These are phyloP conservation scores for Premnoplex brunnescens DNA, from an alignment of 2,797 vertebrate species.

Conservation along the genomic window DNA sequence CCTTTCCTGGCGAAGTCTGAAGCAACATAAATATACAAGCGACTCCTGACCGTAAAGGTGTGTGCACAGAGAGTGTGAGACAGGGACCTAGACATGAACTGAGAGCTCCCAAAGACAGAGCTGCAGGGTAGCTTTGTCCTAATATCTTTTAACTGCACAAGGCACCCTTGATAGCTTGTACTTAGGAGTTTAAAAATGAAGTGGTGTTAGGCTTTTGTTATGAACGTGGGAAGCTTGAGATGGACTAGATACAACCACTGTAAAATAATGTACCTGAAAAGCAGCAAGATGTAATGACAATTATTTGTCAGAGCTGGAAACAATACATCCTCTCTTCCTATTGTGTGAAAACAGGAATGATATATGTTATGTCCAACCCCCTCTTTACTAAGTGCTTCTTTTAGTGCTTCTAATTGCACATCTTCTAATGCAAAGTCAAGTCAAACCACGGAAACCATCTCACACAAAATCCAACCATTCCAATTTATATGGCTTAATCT, in stretches of 20 bases:
- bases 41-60: not conserved
- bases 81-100: not conserved
- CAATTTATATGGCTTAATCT: not conserved
- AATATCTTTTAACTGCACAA: not conserved
- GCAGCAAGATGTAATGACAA: not conserved
- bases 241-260: not conserved
- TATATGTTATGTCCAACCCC: not conserved
- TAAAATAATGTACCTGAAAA: not conserved
- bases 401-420: not conserved
- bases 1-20: not conserved
- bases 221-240: not conserved
- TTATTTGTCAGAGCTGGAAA: not conserved
- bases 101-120: not conserved
- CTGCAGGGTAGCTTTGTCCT: not conserved
- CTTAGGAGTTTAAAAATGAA: not conserved
- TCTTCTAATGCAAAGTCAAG: not conserved
- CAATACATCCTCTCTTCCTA: not conserved
- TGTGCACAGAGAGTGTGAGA: not conserved
- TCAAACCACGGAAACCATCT: not conserved
- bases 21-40: conserved; percentile 1
- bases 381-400: not conserved
- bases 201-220: not conserved
- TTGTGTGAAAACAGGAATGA: not conserved
- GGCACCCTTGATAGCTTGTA: not conserved
- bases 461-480: not conserved